phyloP scores from a whole-genome alignment of 2,113 vertebrate genomes.

The Meleagris gallopavo region DNA sequence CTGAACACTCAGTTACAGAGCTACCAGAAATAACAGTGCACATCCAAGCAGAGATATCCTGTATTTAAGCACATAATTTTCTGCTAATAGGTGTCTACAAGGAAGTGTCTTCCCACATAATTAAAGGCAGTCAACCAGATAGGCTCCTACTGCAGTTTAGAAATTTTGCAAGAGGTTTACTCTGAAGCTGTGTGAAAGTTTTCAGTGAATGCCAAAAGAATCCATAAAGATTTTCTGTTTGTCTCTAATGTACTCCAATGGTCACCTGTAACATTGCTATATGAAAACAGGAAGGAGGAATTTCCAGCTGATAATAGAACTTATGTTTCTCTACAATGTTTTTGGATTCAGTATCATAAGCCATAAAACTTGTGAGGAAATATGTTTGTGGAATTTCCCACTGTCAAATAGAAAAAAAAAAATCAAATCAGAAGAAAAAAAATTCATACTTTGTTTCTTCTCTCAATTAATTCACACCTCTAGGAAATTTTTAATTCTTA shows the following conservation, averaged over 20 bases:
- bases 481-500: neutral
- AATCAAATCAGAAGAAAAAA: neutral
- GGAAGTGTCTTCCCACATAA: neutral
- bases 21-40: neutral
- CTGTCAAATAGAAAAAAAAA: neutral
- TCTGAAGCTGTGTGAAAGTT: neutral
- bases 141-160: neutral
- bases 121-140: constrained; percentile 7
- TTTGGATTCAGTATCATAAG: neutral
- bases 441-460: neutral
- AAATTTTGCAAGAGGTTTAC: neutral
- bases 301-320: neutral
- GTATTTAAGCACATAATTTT: constrained; percentile 7
- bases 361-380: neutral
- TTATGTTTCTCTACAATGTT: neutral
- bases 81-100: neutral
- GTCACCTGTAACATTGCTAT: neutral
- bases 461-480: neutral
- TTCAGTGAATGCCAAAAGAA: neutral
- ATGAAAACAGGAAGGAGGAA: neutral
- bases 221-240: neutral
- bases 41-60: neutral
- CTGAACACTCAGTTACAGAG: neutral
- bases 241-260: neutral
- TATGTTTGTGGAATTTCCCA: neutral